Evolutionary conservation across 2,113 vertebrate species (phyloP), one percentile per base, ranked within the genome.

Genomic region (Urocitellus parryii): DNA sequence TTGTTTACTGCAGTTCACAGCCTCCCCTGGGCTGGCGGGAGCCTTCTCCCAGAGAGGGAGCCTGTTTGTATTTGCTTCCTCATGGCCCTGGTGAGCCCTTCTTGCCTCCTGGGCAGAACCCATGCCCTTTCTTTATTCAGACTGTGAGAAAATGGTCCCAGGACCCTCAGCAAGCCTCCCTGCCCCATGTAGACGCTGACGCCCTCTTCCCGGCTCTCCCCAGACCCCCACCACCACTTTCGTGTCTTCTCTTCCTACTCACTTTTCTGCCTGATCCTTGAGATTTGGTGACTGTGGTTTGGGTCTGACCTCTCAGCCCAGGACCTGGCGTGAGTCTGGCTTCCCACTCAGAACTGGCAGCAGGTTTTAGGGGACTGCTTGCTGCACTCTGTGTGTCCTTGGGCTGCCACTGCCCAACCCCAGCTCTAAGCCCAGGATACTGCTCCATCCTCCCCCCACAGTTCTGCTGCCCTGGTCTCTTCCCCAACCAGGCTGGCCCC

Each of bases 241-340:
- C n/a, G 81, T 25, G 48, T 80, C 45, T 39, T 18, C 13, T 51
- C 51, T 48, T 65, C 61, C 83, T 4, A 25, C 68, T n/a, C 53
- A 42, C 81, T 74, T 96, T 94, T 56, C 90, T 58, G 42, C 45
- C 84, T 20, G 17, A 53, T 83, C 37, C 65, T 56, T 83, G 48
- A 34, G 42, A 82, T 58, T 32, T 85, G 68, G 76, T 85, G 70
- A 68, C 53, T 25, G 0, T 3, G 76, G 8, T 78, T 74, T 95
- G 53, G 29, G 58, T 48, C 76, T 34, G 56, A 74, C 1, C 10
- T 65, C 88, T 76, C 56, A 42, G 63, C 90, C n/a, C 37, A 17
- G 27, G 79, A n/a, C 63, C 86, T 48, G 67, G 72, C 39, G 48
- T 63, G 18, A 9, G 25, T 80, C 56, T 37, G 70, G 81, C 76